Conservation (phyloP, 2,113 vertebrate genomes). For the Macquaria ambigua region DNA sequence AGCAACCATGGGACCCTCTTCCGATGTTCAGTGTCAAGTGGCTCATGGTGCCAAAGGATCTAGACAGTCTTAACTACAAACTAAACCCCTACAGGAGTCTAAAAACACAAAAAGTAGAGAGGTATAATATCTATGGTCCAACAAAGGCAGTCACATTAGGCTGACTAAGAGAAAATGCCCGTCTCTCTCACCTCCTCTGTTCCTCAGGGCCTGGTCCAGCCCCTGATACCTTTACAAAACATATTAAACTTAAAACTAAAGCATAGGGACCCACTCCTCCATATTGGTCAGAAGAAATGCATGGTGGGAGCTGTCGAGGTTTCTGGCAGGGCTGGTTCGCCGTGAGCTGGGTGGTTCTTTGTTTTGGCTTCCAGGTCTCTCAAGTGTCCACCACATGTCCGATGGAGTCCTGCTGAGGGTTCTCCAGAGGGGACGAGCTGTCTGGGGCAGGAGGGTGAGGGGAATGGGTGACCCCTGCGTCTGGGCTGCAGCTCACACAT, state of each 20-base stretch:
- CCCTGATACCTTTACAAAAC: slow-evolving; percentile 37
- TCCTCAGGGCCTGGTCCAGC: slow-evolving; percentile 28
- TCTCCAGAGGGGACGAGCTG: slow-evolving; percentile 67
- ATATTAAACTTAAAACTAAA: slow-evolving; percentile 32
- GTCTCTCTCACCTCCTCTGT: slow-evolving; percentile 18
- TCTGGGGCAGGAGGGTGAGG: slow-evolving; percentile 56
- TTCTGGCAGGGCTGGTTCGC: slow-evolving; percentile 31
- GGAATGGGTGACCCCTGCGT: slow-evolving; percentile 26
- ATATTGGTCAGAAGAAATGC: slow-evolving; percentile 53
- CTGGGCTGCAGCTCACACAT: slow-evolving; percentile 73
- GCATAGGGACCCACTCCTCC: slow-evolving; percentile 27
- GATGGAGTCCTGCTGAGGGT: slow-evolving; percentile 48
- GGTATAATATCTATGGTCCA: slow-evolving; percentile 56
- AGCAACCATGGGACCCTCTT: slow-evolving; percentile 25
- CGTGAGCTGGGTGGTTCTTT: slow-evolving; percentile 17
- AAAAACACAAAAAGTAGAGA: slow-evolving; percentile 48
- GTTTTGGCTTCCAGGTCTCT: slow-evolving; percentile 36
- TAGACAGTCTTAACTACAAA: slow-evolving; percentile 42
- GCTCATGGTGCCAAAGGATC: slow-evolving; percentile 31
- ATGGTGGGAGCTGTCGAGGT: slow-evolving; percentile 31
- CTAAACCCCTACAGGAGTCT: slow-evolving; percentile 27
- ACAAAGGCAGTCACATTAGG: slow-evolving; percentile 44
- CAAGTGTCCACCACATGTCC: slow-evolving; percentile 68
- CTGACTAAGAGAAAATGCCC: slow-evolving; percentile 42
- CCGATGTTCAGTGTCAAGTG: not conserved